Evolutionary conservation across 2,113 vertebrate genomes (phyloP).

Genomic region (Xyrauchen texanus): DNA sequence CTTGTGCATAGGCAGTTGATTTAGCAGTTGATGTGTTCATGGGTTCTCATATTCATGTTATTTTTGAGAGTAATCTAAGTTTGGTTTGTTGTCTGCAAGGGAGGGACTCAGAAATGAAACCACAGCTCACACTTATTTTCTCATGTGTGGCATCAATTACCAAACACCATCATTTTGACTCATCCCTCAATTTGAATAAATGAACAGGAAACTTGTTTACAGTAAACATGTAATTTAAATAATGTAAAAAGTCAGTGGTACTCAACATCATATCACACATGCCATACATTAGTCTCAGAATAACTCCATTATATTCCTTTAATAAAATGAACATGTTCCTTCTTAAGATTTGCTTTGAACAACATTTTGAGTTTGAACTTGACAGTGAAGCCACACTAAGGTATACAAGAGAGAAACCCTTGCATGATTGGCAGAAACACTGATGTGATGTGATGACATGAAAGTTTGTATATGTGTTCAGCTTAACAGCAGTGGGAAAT

Average conservation of each 20-base stretch:
- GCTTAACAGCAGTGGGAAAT: constrained; percentile 32
- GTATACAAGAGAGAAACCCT: no score
- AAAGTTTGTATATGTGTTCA: constrained; percentile 20
- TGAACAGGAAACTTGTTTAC: background rate
- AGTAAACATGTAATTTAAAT: background rate
- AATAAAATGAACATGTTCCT: no score
- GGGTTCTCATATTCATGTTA: no score
- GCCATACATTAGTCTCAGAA: no score
- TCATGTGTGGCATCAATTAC: background rate
- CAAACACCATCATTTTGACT: no score
- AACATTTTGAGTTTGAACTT: constrained; percentile 2
- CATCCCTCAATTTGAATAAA: background rate
- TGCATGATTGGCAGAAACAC: constrained; percentile 20
- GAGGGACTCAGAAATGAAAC: background rate
- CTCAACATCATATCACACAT: background rate
- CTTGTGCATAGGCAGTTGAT: no score
- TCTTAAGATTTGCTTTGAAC: no score
- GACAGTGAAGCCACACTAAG: background rate
- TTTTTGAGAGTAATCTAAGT: background rate
- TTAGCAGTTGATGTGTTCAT: no score
- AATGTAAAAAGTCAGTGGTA: background rate
- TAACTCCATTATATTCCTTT: no score
- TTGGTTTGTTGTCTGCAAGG: background rate
- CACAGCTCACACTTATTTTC: background rate
- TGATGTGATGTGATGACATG: constrained; percentile 10